phyloP scores from a whole-genome alignment of 2,797 vertebrate species.

The Muscicapa comitata region DNA sequence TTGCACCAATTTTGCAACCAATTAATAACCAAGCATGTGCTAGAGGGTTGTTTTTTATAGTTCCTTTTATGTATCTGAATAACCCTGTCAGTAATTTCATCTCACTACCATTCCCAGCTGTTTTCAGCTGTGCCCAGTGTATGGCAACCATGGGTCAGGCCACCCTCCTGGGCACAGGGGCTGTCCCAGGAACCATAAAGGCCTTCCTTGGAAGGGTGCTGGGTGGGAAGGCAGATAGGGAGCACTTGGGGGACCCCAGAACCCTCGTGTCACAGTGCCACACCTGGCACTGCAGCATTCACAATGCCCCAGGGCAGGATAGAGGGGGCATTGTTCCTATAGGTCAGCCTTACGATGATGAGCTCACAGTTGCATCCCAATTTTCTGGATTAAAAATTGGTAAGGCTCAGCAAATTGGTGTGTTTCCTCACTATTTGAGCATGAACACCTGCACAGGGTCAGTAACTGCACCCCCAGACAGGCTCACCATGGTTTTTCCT shows the following conservation, averaged over 20 bases:
- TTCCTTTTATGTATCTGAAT: background rate
- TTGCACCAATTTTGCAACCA: background rate
- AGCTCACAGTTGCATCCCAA: background rate
- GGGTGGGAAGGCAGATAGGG: background rate
- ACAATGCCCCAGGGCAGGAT: background rate
- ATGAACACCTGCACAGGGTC: background rate
- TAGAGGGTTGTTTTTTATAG: background rate
- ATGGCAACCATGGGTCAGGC: background rate
- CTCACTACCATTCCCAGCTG: background rate
- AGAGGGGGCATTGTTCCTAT: background rate
- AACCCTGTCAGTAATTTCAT: background rate
- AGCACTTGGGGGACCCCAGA: background rate
- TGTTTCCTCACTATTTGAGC: background rate
- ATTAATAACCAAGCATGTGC: background rate
- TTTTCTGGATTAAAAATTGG: background rate
- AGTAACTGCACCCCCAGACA: background rate
- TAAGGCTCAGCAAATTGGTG: fast-evolving
- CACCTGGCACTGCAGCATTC: background rate
- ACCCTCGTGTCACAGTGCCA: fast-evolving
- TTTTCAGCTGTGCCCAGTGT: background rate
- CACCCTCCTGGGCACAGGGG: background rate
- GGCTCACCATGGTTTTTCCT: background rate
- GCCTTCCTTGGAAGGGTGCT: background rate
- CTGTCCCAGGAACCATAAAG: background rate
- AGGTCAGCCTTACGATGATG: background rate